Conservation (phyloP, 2,797 vertebrate species). For the Crocidura indochinensis region DNA sequence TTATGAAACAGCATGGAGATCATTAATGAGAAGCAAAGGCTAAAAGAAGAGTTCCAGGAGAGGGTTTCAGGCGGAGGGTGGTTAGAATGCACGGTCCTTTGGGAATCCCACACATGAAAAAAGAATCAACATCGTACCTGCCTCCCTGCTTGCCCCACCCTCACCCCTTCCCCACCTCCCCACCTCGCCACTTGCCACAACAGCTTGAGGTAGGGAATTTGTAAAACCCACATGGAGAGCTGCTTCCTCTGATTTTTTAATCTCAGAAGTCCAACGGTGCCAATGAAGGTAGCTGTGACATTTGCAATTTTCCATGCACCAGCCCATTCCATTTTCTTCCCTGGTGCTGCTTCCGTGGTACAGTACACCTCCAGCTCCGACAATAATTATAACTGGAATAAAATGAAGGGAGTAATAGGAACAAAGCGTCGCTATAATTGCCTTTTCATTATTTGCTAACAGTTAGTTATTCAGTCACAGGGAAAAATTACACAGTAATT, state of each 20-base stretch:
- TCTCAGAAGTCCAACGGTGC: slow-evolving; percentile 94
- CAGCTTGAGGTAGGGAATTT: slow-evolving; percentile 93
- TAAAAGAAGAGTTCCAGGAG: slow-evolving; percentile 92
- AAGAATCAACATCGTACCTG: slow-evolving; percentile 89
- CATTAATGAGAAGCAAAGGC: slow-evolving; percentile 94
- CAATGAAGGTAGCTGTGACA: slow-evolving; percentile 98
- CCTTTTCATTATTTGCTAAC: slow-evolving; percentile 99
- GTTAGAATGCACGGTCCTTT: slow-evolving; percentile 90
- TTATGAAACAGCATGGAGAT: slow-evolving; percentile 95
- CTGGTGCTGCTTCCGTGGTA: slow-evolving; percentile 98
- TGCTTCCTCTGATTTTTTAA: slow-evolving; percentile 88
- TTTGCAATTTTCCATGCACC: slow-evolving; percentile 99
- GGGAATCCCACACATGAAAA: slow-evolving; percentile 89
- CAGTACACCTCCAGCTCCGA: slow-evolving; percentile 99
- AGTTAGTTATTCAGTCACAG: slow-evolving; percentile 99
- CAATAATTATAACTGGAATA: slow-evolving; percentile 99
- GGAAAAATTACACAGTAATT: slow-evolving; percentile 99
- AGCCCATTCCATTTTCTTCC: slow-evolving; percentile 98
- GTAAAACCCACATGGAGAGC: slow-evolving; percentile 91
- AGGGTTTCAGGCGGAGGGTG: slow-evolving; percentile 92
- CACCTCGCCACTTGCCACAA: slow-evolving; percentile 88
- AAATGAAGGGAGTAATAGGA: slow-evolving; percentile 99
- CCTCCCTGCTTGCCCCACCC: slow-evolving; percentile 53
- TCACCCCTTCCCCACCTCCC: slow-evolving; percentile 81
- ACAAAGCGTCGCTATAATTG: slow-evolving; percentile 99